Evolutionary conservation across 2,113 vertebrate species (phyloP).

Genomic region (Phoxinus phoxinus): DNA sequence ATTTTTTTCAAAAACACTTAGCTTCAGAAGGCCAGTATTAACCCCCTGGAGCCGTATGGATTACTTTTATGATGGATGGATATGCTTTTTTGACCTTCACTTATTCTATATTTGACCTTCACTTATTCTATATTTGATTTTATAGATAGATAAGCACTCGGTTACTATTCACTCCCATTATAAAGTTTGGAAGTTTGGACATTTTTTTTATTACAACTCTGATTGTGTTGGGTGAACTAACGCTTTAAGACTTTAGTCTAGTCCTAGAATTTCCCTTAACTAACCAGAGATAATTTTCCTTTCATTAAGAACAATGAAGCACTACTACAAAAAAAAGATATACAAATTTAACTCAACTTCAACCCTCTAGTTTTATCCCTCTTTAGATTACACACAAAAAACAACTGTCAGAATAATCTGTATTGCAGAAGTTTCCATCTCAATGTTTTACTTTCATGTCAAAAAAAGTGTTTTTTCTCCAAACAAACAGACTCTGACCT

Average conservation of each 20-base stretch:
- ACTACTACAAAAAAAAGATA: not conserved
- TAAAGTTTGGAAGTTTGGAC: too few relatives aligned
- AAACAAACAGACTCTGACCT: constrained; percentile 1
- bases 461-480: not conserved
- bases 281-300: not conserved
- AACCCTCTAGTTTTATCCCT: not conserved
- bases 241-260: not conserved
- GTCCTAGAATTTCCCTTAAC: not conserved
- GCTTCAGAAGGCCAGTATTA: too few relatives aligned
- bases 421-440: not conserved
- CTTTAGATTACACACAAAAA: not conserved
- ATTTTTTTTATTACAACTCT: too few relatives aligned
- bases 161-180: too few relatives aligned
- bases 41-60: too few relatives aligned
- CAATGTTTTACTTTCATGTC: not conserved
- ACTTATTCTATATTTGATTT: too few relatives aligned
- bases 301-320: not conserved
- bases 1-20: too few relatives aligned
- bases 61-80: too few relatives aligned
- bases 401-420: not conserved
- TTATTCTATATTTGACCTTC: too few relatives aligned
- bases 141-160: too few relatives aligned
- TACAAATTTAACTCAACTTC: not conserved
- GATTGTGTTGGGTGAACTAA: not conserved
- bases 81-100: too few relatives aligned